Evolutionary conservation across 2,797 vertebrate species (phyloP).

Genomic region (Spinibarbus caldwelli): DNA sequence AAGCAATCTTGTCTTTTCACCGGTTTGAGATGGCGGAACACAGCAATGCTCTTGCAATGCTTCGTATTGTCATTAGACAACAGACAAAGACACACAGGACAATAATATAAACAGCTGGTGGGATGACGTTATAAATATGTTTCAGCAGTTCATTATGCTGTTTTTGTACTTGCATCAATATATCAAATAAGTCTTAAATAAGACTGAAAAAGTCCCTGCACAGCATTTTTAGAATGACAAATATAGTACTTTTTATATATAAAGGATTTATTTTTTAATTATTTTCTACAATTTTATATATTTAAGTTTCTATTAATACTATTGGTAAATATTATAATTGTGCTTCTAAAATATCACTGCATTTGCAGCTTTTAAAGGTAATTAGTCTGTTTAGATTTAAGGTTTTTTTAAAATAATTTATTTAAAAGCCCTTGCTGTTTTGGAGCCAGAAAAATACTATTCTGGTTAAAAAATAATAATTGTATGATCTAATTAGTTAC

Average conservation of each 20-base stretch:
- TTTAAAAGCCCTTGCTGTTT: background rate
- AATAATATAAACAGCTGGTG: slow-evolving; percentile 28
- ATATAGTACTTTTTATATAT: background rate
- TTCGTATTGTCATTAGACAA: slow-evolving; percentile 49
- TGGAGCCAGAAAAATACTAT: background rate
- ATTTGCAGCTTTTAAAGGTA: background rate
- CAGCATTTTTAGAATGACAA: background rate
- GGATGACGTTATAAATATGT: slow-evolving; percentile 19
- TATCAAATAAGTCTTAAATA: background rate
- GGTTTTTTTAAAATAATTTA: background rate
- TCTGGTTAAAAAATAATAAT: background rate
- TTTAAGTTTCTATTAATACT: background rate
- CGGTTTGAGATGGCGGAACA: slow-evolving; percentile 45
- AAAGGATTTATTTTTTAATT: background rate
- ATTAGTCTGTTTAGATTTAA: background rate
- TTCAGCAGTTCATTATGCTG: slow-evolving; percentile 15
- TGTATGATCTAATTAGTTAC: background rate
- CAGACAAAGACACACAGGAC: slow-evolving; percentile 27
- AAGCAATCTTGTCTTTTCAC: slow-evolving; percentile 56
- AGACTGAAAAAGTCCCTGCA: background rate
- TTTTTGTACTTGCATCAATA: slow-evolving; percentile 6
- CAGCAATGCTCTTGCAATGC: slow-evolving; percentile 43
- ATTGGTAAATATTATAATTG: background rate
- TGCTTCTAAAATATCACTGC: background rate
- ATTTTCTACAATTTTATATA: background rate